Evolutionary conservation across 1,140 invertebrate species (phyloP).

Genomic region (Yoshiicerus persimilis): DNA sequence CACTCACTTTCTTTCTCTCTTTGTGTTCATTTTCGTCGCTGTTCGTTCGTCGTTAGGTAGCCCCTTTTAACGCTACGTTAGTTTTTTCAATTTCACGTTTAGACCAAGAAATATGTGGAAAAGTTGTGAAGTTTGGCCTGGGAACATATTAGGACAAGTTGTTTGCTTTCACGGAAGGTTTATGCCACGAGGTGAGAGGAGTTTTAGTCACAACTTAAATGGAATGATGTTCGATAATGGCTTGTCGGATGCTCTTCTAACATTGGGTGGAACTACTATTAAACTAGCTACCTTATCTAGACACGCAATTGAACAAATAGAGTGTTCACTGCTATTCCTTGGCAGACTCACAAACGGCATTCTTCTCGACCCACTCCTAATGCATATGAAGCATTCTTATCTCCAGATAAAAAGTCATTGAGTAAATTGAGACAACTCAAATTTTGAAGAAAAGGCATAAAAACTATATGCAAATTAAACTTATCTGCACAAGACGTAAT

Average conservation of each 20-base stretch:
- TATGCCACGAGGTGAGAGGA: neutral
- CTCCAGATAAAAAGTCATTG: too few species aligned
- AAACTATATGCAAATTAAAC: too few species aligned
- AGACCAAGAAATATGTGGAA: neutral
- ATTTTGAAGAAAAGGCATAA: too few species aligned
- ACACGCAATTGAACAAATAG: neutral
- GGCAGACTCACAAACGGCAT: too few species aligned
- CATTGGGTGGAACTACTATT: neutral
- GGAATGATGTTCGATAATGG: neutral
- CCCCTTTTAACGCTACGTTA: constrained; percentile 32
- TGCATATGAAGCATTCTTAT: too few species aligned
- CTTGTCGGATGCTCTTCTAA: neutral
- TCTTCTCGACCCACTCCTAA: too few species aligned
- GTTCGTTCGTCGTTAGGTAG: neutral
- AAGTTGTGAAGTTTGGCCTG: neutral
- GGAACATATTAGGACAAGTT: neutral
- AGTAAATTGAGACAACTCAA: too few species aligned
- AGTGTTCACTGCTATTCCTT: neutral
- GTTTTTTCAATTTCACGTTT: constrained; percentile 8
- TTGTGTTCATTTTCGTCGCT: neutral
- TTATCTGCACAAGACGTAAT: too few species aligned
- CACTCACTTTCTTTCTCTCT: neutral
- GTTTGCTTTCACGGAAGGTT: neutral
- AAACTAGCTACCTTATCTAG: neutral
- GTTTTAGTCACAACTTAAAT: neutral